Base-by-base conservation (phyloP, 2,888 invertebrate genomes). In the Athalia cordata region DNA sequence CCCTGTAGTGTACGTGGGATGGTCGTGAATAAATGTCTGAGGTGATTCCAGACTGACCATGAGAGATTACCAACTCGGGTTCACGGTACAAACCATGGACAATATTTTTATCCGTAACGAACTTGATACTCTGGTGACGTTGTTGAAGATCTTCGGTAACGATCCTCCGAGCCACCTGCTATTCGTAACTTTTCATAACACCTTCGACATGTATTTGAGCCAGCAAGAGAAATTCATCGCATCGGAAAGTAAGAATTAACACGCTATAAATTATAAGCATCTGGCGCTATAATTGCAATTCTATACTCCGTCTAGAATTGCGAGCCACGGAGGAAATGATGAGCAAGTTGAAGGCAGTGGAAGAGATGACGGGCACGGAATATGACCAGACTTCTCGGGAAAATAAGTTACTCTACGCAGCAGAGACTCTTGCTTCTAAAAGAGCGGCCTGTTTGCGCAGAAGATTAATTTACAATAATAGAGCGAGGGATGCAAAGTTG, bases 181-280 rank as follows among this genome's bases (percentile, higher is more conserved):
- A 43, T 85, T 88, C 79, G 80, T 89, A 13, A 85, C 84, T n/a
- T 87, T 87, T 75, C 77, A 86, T n/a, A 85, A 87, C 76, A 82
- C 84, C 3, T 78, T 83, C 66, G 79, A 81, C 61, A 77, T 78
- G 29, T 86, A 84, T 70, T 75, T 82, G 49, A 47, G 8, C 4
- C 82, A 79, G 43, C 70, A 80, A 9, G 47, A 79, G 0, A 79
- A 83, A 57, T 61, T 84, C 5, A 78, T 47, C 57, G 47, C 49
- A 5, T 61, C 79, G n/a, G 61, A 79, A 80, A 77, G 82, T 81
- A 78, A 72, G 57, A 50, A 15, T n/a, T 65, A 65, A 29, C 29
- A 0, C 13, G 45, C 43, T 55, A 29, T 68, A 4, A 55, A 29
- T 29, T 29, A 29, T 29, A 29, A 29, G 29, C 29, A 29, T n/a